Evolutionary conservation across 2,888 invertebrate species (phyloP).

Genomic region (Tenthredo mesomela): DNA sequence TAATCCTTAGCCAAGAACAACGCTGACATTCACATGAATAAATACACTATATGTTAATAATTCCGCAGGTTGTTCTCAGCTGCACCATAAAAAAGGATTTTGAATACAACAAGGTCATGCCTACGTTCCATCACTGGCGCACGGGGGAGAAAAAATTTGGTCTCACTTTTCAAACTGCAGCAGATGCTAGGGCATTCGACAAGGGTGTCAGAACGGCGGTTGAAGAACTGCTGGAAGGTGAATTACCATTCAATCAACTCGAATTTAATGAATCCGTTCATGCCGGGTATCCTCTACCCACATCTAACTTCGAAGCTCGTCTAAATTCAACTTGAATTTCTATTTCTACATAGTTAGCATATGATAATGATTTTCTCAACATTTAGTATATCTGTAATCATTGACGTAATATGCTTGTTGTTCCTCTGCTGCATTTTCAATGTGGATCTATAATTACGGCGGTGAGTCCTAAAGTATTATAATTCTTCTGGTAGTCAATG

Average conservation of each 20-base stretch:
- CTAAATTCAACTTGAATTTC: not conserved
- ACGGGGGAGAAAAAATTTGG: conserved; percentile 97
- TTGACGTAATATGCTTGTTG: conserved; percentile 52
- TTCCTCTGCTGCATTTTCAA: conserved; percentile 45
- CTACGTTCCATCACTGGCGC: conserved; percentile 99
- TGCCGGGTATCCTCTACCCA: not conserved
- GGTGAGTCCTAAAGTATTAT: conserved; percentile 42
- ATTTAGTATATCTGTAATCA: not conserved
- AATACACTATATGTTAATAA: not conserved
- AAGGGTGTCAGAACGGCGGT: conserved; percentile 94
- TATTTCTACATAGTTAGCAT: not conserved
- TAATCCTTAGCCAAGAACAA: not conserved
- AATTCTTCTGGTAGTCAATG: conserved; percentile 43
- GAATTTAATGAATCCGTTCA: not conserved
- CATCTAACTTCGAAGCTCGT: not conserved
- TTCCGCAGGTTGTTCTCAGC: conserved; percentile 91
- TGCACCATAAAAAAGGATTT: conserved; percentile 98
- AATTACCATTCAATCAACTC: conserved; percentile 68
- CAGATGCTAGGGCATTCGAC: conserved; percentile 96
- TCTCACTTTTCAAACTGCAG: conserved; percentile 96
- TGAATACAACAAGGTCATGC: conserved; percentile 98
- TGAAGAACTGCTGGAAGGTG: conserved; percentile 95
- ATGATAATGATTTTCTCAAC: not conserved
- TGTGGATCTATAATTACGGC: conserved; percentile 4
- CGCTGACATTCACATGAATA: not conserved